These are phyloP conservation scores for Cydia splendana DNA, from an alignment of 1,140 invertebrate species.

Conservation along the genomic window DNA sequence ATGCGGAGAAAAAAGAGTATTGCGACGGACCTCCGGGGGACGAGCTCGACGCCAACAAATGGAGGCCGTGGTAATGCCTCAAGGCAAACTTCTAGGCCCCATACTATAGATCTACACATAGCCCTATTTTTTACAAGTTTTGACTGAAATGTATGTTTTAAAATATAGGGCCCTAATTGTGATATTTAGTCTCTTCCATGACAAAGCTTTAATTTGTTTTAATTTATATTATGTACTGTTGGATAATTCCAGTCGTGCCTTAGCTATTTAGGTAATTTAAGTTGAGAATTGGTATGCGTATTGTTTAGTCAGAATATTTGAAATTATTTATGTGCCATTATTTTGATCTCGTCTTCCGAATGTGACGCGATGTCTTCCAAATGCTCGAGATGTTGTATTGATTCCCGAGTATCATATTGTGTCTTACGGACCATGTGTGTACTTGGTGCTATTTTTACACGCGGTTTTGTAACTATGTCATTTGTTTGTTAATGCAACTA, in stretches of 20 bases:
- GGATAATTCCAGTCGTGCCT: constrained; percentile 29
- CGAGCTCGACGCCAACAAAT: constrained; percentile 59
- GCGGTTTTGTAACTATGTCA: constrained; percentile 8
- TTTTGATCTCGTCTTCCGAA: constrained; percentile 24
- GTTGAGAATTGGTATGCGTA: constrained; percentile 12
- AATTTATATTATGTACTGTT: constrained; percentile 51
- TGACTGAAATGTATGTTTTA: not conserved
- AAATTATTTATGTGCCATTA: constrained; percentile 33
- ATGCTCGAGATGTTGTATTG: not conserved
- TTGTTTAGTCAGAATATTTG: constrained; percentile 23
- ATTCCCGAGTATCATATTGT: not conserved
- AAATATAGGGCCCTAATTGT: constrained; percentile 46
- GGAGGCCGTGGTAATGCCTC: constrained; percentile 68
- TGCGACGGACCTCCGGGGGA: constrained; percentile 57
- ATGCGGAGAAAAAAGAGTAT: constrained; percentile 62
- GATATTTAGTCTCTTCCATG: constrained; percentile 73
- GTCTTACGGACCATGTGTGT: not conserved
- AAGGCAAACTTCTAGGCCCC: constrained; percentile 14
- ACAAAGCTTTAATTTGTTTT: constrained; percentile 78
- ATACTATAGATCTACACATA: constrained; percentile 10
- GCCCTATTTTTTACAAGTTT: not conserved
- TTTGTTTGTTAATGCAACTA: constrained; percentile 17
- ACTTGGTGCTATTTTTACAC: constrained; percentile 28
- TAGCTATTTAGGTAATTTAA: constrained; percentile 1
- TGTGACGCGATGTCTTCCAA: constrained; percentile 28